phyloP scores from a whole-genome alignment of 1,140 invertebrate species.

The Pseudobourletiella spinata region DNA sequence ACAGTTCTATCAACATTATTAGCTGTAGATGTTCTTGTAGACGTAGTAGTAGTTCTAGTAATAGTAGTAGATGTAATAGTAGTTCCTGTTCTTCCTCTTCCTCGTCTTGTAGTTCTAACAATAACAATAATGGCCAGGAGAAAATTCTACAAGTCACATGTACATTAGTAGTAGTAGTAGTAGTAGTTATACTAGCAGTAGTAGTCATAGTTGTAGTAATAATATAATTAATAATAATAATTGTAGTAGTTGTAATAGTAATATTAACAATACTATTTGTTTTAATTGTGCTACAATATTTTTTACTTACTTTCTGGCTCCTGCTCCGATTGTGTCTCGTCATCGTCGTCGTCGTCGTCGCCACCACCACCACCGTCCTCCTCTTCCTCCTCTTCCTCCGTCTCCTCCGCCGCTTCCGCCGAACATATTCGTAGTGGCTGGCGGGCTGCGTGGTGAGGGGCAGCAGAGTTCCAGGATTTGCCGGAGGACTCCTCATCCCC shows the following conservation, averaged over 20 bases:
- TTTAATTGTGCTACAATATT: neutral
- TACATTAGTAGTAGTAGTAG: neutral
- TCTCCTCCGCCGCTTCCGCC: no score
- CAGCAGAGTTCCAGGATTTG: no score
- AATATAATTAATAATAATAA: neutral
- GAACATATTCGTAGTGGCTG: no score
- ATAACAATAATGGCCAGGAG: conserved; percentile 2
- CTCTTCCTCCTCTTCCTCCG: no score
- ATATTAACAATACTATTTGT: neutral
- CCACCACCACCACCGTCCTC: no score
- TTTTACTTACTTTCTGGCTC: neutral
- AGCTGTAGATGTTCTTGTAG: neutral
- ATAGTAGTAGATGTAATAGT: neutral
- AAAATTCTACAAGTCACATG: neutral
- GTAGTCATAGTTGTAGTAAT: neutral
- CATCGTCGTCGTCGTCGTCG: no score
- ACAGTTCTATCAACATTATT: neutral
- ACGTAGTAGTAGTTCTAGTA: neutral
- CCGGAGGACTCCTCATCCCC: no score
- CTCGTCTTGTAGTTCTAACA: neutral
- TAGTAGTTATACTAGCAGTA: neutral
- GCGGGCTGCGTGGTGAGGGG: no score
- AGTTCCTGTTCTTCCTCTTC: no score
- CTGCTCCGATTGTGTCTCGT: neutral
- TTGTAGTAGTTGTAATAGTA: neutral